These are phyloP conservation scores for Folsomia manolachei DNA, from an alignment of 2,888 invertebrate genomes.

Conservation along the genomic window DNA sequence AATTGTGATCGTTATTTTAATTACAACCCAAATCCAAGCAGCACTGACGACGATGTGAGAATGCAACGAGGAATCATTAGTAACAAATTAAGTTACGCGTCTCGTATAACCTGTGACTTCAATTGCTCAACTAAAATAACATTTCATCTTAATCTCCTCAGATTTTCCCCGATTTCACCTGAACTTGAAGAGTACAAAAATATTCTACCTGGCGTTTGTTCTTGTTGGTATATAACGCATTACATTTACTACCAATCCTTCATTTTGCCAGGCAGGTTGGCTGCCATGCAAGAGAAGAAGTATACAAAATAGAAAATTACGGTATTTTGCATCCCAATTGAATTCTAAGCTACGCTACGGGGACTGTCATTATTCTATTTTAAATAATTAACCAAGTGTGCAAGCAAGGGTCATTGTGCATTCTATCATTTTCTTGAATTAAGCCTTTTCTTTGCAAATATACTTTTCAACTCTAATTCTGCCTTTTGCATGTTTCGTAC, in stretches of 20 bases:
- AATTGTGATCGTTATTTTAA: too few relatives aligned
- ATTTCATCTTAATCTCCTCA: too few relatives aligned
- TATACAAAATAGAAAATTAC: neutral
- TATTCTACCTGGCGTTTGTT: too few relatives aligned
- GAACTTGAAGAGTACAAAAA: too few relatives aligned
- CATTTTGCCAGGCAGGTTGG: neutral
- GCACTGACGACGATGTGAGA: too few relatives aligned
- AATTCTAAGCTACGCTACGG: neutral
- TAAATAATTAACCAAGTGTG: constrained; percentile 19
- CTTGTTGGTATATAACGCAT: too few relatives aligned
- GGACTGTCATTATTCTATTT: constrained; percentile 3
- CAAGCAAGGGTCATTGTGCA: constrained; percentile 15
- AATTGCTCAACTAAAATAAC: too few relatives aligned
- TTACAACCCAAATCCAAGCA: too few relatives aligned
- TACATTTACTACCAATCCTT: too few relatives aligned
- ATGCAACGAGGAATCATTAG: too few relatives aligned
- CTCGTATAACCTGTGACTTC: too few relatives aligned
- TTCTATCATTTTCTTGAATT: neutral
- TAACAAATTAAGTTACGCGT: too few relatives aligned
- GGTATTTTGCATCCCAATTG: neutral
- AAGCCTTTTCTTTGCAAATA: neutral
- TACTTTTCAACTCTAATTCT: neutral
- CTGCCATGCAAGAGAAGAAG: neutral
- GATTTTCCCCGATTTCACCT: neutral
- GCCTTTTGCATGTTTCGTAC: neutral